Evolutionary conservation across 1,140 invertebrate genomes (phyloP).

Genomic region (Yoshiicerus persimilis): DNA sequence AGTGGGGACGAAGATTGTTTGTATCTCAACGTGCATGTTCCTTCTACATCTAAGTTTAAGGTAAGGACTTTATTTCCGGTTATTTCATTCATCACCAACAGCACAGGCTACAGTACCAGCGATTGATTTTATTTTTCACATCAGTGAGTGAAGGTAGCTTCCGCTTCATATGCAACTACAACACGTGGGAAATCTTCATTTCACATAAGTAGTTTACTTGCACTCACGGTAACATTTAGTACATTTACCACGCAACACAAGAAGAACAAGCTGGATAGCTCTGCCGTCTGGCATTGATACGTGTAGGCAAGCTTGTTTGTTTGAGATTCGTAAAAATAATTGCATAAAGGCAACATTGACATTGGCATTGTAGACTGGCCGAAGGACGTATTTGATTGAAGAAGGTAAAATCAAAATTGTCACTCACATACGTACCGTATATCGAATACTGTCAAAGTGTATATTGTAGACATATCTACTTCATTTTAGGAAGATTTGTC

Average conservation of each 20-base stretch:
- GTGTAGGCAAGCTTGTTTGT: neutral
- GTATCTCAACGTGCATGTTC: slow-evolving; percentile 60
- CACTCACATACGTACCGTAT: too few species aligned
- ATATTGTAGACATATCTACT: too few species aligned
- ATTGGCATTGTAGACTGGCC: neutral
- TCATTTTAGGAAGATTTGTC: too few species aligned
- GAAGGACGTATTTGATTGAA: too few species aligned
- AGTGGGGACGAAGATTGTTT: slow-evolving; percentile 66
- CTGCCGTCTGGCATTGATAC: too few species aligned
- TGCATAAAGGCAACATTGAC: slow-evolving; percentile 52
- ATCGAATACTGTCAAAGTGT: too few species aligned
- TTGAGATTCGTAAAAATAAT: neutral
- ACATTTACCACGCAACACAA: neutral
- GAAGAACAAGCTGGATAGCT: too few species aligned
- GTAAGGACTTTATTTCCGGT: neutral
- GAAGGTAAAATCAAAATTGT: too few species aligned
- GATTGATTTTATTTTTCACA: neutral
- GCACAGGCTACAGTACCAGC: neutral
- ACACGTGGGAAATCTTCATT: neutral
- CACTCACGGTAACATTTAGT: neutral
- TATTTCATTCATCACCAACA: neutral
- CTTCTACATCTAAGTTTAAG: neutral
- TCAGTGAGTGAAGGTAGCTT: neutral
- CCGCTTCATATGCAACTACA: neutral
- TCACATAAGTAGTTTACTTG: neutral